phyloP scores from a whole-genome alignment of 2,888 invertebrate genomes.

The Hipparchia semele region DNA sequence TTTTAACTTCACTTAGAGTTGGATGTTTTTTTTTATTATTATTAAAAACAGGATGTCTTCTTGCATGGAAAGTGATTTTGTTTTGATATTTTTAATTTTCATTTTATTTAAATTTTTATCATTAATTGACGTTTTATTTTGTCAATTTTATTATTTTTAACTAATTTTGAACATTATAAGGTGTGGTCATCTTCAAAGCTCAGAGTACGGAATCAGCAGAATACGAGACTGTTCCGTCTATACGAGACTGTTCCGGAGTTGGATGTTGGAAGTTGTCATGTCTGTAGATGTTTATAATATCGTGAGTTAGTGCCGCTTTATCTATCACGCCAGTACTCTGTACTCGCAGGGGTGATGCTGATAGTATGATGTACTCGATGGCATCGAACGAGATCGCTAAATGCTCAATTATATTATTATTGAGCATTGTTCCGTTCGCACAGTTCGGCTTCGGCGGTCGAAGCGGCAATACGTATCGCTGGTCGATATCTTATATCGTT shows the following conservation, averaged over 20 bases:
- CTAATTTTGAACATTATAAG: too few species aligned
- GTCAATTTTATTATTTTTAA: too few species aligned
- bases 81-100: too few species aligned
- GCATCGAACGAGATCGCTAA: conserved; percentile 38
- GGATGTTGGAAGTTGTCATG: not conserved
- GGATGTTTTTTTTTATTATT: too few species aligned
- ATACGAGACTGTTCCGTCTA: too few species aligned
- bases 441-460: conserved; percentile 38
- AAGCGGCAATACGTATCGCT: conserved; percentile 33
- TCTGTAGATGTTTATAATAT: not conserved
- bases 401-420: conserved; percentile 41
- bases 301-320: conserved; percentile 28
- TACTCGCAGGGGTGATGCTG: conserved; percentile 23
- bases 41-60: too few species aligned
- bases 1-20: not conserved
- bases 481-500: not conserved
- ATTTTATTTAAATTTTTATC: too few species aligned
- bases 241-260: not conserved
- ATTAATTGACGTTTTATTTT: too few species aligned
- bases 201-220: too few species aligned
- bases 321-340: conserved; percentile 37
- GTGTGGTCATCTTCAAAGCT: too few species aligned
- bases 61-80: too few species aligned
- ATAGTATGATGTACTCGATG: conserved; percentile 15
- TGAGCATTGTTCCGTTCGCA: conserved; percentile 34